Evolutionary conservation across 2,888 invertebrate species (phyloP), one percentile per base, ranked within the genome.

Genomic region (Andrena fulva): DNA sequence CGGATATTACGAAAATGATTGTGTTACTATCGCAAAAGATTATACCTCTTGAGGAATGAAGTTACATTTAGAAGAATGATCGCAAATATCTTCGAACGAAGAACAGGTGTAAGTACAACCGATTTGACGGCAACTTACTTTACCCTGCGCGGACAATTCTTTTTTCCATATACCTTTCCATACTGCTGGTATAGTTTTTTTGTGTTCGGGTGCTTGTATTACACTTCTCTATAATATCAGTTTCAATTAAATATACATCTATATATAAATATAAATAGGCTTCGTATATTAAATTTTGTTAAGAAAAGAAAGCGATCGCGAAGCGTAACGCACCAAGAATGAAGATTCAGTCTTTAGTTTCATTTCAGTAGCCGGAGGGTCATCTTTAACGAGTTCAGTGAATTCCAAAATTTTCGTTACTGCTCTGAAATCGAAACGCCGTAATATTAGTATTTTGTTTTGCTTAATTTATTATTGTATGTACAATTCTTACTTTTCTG

Each of bases 401-500:
- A 94, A 91, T 80, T 93, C 92, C 16, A 88, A 89, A 85, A 94
- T 94, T 71, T 89, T 91, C 8, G 90, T 85, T 5, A 91, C 90
- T 3, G 94, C 94, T 83, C 93, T 93, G 82, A 50, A 89, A 89
- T 80, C 59, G 31, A 33, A 72, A 73, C 5, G 33, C 42, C n/a
- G n/a, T 24, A 10, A 10, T 16, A 35, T 74, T 35, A 62, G 2
- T 6, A 12, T 54, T n/a, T 67, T 16, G 12, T 24, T 48, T 67
- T 50, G 24, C 29, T 24, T 20, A 50, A 71, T 42, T 42, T 42
- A 8, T 3, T 64, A 12, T 29, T 50, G 56, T 70, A 71, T 56
- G 80, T 10, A 8, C 80, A 54, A 68, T n/a, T 85, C 87, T 88
- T 92, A 95, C 95, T 91, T 94, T 86, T 93, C 92, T 12, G 95